Evolutionary conservation across 2,113 vertebrate genomes (phyloP).

Genomic region (Dicaeum eximium): DNA sequence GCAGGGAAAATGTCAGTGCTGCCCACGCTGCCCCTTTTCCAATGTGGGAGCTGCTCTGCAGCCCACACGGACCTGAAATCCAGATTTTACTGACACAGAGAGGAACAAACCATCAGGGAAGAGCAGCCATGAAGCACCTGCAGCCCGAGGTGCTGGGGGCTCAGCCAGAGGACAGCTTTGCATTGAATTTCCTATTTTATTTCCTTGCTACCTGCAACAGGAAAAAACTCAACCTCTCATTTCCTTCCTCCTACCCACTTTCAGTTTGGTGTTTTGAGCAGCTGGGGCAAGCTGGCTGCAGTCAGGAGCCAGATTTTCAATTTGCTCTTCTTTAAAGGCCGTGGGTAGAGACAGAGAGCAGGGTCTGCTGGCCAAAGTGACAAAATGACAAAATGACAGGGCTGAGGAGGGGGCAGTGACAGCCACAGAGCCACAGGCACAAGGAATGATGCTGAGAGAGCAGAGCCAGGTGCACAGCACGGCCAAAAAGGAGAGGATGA

Average conservation of each 20-base stretch:
- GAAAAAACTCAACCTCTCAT: not conserved
- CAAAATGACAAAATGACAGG: not conserved
- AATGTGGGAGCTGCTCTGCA: not conserved
- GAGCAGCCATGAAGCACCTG: not conserved
- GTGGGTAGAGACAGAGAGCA: fast-evolving
- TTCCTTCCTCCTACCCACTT: slow-evolving; percentile 16
- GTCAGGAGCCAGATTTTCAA: not conserved
- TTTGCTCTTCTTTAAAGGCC: not conserved
- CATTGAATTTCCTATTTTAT: slow-evolving; percentile 7
- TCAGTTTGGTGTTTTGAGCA: not conserved
- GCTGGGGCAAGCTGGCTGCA: not conserved
- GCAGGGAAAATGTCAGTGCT: not conserved
- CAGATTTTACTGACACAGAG: not conserved
- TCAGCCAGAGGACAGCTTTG: not conserved
- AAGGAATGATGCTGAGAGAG: not conserved
- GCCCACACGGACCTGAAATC: not conserved
- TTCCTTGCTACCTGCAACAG: slow-evolving; percentile 25
- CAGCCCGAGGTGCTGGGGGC: not conserved
- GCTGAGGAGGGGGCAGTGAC: not conserved
- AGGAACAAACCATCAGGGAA: not conserved
- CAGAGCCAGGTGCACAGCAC: not conserved
- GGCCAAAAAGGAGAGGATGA: not conserved
- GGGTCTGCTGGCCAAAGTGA: not conserved
- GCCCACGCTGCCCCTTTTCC: not conserved
- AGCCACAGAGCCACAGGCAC: not conserved